Conservation (phyloP, 2,888 invertebrate genomes). For the Tinea trinotella region DNA sequence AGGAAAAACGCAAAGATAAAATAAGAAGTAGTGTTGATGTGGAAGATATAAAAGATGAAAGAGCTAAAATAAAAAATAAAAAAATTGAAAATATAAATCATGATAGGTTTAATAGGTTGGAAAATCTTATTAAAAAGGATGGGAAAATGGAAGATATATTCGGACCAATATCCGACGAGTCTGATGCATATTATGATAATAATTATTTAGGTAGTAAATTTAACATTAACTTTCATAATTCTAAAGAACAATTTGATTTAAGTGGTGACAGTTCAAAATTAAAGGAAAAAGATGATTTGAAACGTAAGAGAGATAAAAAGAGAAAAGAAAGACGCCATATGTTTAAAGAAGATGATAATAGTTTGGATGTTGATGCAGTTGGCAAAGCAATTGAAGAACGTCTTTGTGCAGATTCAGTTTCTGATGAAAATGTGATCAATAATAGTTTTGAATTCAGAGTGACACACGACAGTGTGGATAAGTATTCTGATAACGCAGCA, state of each 20-base stretch:
- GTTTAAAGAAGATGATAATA: slow-evolving; percentile 80
- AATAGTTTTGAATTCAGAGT: slow-evolving; percentile 35
- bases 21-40: slow-evolving; percentile 63
- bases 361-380: slow-evolving; percentile 85
- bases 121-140: slow-evolving; percentile 69
- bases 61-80: slow-evolving; percentile 70
- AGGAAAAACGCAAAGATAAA: slow-evolving; percentile 75
- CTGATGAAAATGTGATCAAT: slow-evolving; percentile 56
- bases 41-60: slow-evolving; percentile 63
- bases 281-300: slow-evolving; percentile 66
- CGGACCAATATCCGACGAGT: slow-evolving; percentile 87
- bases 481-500: slow-evolving; percentile 65
- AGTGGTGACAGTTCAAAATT: slow-evolving; percentile 38
- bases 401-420: slow-evolving; percentile 77
- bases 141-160: slow-evolving; percentile 92
- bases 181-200: slow-evolving; percentile 42
- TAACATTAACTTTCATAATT: slow-evolving; percentile 29
- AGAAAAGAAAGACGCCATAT: slow-evolving; percentile 74
- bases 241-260: slow-evolving; percentile 19
- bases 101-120: background rate
- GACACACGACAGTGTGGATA: slow-evolving; percentile 66
- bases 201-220: slow-evolving; percentile 38
- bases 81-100: background rate
- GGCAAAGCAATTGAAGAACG: slow-evolving; percentile 87
- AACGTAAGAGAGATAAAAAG: slow-evolving; percentile 75